Conservation (phyloP, 1,140 invertebrate genomes). For the Agraylea sexmaculata region DNA sequence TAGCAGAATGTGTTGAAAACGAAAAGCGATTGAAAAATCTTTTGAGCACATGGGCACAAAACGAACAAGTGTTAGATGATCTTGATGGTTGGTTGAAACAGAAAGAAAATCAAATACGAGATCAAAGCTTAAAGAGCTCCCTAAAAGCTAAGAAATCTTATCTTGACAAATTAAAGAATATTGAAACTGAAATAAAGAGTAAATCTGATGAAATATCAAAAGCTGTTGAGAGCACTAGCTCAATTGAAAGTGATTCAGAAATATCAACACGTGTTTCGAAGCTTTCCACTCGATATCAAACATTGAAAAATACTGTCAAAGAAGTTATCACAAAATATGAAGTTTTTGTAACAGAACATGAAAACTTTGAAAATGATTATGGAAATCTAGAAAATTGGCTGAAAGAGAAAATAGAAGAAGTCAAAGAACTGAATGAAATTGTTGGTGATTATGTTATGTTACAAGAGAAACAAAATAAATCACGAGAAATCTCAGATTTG, state of each 20-base stretch:
- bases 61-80: slow-evolving; percentile 61
- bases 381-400: slow-evolving; percentile 65
- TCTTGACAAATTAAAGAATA: slow-evolving; percentile 61
- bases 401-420: slow-evolving; percentile 52
- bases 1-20: slow-evolving; percentile 54
- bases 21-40: slow-evolving; percentile 57
- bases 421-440: slow-evolving; percentile 70
- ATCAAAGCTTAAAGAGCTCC: slow-evolving; percentile 79
- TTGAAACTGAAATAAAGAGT: slow-evolving; percentile 60
- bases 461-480: slow-evolving; percentile 73
- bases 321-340: slow-evolving; percentile 69
- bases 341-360: slow-evolving; percentile 75
- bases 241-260: slow-evolving; percentile 65
- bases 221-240: slow-evolving; percentile 56
- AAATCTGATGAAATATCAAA: slow-evolving; percentile 61
- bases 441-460: slow-evolving; percentile 76
- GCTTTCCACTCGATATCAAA: slow-evolving; percentile 72
- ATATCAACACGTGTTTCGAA: slow-evolving; percentile 65
- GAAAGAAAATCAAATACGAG: slow-evolving; percentile 74
- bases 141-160: slow-evolving; percentile 71
- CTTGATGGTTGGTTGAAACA: slow-evolving; percentile 74
- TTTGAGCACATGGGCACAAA: slow-evolving; percentile 66
- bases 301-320: slow-evolving; percentile 69
- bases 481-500: slow-evolving; percentile 69
- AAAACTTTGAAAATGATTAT: slow-evolving; percentile 68